Evolutionary conservation across 92 coral and sea anemone genomes (phyloP).

Genomic region (Epizoanthus stellaris): DNA sequence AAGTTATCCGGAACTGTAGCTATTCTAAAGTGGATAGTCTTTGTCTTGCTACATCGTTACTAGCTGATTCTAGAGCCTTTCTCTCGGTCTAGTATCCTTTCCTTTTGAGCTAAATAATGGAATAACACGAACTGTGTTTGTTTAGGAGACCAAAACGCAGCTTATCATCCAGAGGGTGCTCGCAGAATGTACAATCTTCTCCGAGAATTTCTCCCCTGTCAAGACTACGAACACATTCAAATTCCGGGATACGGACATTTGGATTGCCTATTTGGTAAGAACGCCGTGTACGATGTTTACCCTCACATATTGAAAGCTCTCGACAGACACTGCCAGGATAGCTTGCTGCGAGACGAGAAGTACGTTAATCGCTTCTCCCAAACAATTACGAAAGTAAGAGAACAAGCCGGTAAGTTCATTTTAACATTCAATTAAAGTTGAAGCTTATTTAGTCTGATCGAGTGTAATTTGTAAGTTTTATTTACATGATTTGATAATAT

Average conservation of each 20-base stretch:
- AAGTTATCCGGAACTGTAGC: no score
- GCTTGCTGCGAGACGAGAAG: background rate
- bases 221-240: constrained; percentile 38
- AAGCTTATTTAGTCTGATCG: no score
- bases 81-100: background rate
- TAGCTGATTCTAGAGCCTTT: no score
- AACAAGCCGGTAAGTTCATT: no score
- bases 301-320: constrained; percentile 64
- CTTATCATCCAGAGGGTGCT: constrained; percentile 51
- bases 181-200: constrained; percentile 21
- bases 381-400: no score
- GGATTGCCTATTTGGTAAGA: constrained; percentile 59
- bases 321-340: constrained; percentile 50
- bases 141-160: constrained; percentile 58
- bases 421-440: no score
- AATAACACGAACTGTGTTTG: background rate
- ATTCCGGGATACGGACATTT: constrained; percentile 70
- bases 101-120: background rate
- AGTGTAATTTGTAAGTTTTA: no score
- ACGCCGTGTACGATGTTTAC: constrained; percentile 55
- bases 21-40: no score
- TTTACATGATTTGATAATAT: no score
- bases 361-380: no score
- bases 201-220: constrained; percentile 59
- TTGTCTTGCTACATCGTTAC: no score